Base-by-base conservation (phyloP, 2,797 vertebrate species). In the Toxotes lorentzi region DNA sequence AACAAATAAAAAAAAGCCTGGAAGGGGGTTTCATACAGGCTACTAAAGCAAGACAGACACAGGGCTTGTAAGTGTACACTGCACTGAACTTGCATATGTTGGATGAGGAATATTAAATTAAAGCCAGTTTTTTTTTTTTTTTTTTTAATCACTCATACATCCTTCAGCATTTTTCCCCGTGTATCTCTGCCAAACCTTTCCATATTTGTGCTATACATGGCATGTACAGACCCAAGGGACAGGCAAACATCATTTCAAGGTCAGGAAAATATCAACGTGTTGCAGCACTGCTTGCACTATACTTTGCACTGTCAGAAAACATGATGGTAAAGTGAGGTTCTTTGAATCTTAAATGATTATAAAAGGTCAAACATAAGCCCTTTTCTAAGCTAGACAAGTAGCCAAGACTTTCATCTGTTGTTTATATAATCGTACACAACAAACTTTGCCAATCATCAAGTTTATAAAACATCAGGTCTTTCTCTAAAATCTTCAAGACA, bases 401-500 rank as follows among this genome's bases (percentile, higher is more conserved):
- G n/a, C 80, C 60, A n/a, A 73, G 57, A 71, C 21, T 66, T 71
- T 67, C 24, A 50, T 41, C 21, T 38, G 23, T 16, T 72, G 11
- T 60, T 47, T 24, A 45, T 69, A 67, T 43, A 47, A 63, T 38
- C 5, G 21, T 19, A 27, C 58, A 63, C 48, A 76, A 51, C 45
- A 67, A 35, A 56, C 13, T 43, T 72, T 66, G 41, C n/a, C 50
- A 47, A 75, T 65, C 66, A 71, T 32, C 16, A 11, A 59, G 24
- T 41, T 51, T 63, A 61, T 45, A 2, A 77, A 70, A 45, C 13
- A 32, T 19, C 24, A 56, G 57, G 64, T 57, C 45, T 61, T 74
- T 48, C 38, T 68, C 1, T 23, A 30, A 78, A 81, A 77, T 7
- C 51, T 10, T 21, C 10, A 10, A 32, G 23, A 58, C 40, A 70